Base-by-base conservation (phyloP, 2,113 vertebrate species). In the Sinocyclocheilus anophthalmus region DNA sequence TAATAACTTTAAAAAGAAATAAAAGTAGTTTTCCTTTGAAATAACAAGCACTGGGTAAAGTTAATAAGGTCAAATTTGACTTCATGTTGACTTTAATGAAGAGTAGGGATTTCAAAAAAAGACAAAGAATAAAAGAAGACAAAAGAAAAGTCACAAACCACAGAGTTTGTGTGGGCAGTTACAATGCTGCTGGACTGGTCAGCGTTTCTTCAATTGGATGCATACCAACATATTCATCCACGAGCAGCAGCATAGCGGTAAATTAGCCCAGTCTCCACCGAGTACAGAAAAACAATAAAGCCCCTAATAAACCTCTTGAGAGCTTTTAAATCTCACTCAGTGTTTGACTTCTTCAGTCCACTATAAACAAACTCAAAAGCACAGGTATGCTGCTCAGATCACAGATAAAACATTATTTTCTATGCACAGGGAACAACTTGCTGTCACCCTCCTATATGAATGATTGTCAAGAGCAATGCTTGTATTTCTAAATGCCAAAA, bases 281-380 rank as follows among this genome's bases (percentile, higher is more conserved):
- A 85, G 88, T 76, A 80, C 73, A 33, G 33, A 75, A 88, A 92
- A 92, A 48, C 76, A 86, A 90, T 92, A 89, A 90, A 81, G 80
- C 88, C 91, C 70, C 92, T 92, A 92, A 92, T 91, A 91, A 90
- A 90, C 88, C 92, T 91, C 92, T 93, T 91, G 93, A 91, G 90
- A 84, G 88, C 86, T 91, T 90, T 94, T 81, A 93, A 93, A 92
- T 91, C 90, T 86, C 45, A 1, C 69, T 72, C 33, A 12, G 2
- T 42, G 69, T 72, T 76, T 76, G 45, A 76, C 22, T 76, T 53
- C 75, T 18, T 6, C 30, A 39, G 30, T 59, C 16, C 76, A 57
- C 26, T 10, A 78, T 59, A 57, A 78, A 78, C 26, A 78, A 37
- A 13, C 16, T 30, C 73, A 76, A 76, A 76, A 2, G 2, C 73